phyloP scores from a whole-genome alignment of 92 coral and sea anemone genomes.

The Phenganax marumi region DNA sequence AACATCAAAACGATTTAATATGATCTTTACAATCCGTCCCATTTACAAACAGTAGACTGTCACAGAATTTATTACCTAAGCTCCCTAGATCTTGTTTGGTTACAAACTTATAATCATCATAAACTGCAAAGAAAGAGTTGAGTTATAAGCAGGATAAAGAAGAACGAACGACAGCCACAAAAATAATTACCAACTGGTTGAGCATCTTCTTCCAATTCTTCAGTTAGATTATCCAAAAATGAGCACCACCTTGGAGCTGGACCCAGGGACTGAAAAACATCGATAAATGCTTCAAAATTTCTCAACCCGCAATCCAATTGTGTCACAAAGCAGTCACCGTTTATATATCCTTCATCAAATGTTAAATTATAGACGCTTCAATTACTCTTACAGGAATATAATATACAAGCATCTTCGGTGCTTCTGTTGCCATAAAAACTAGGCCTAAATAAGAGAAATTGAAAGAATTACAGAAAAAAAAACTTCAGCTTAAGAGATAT shows the following conservation, averaged over 20 bases:
- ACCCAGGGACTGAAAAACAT: slow-evolving; percentile 71
- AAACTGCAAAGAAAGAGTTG: slow-evolving; percentile 57
- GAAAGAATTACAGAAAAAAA: background rate
- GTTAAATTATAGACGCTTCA: too few relatives aligned
- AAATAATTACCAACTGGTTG: slow-evolving; percentile 76
- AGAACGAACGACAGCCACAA: background rate
- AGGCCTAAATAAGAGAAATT: slow-evolving; percentile 57
- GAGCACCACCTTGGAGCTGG: slow-evolving; percentile 99
- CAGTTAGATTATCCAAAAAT: slow-evolving; percentile 90
- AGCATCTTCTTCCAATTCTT: slow-evolving; percentile 91
- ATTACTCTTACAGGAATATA: slow-evolving; percentile 79
- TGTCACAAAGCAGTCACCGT: too few relatives aligned
- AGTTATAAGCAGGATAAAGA: background rate
- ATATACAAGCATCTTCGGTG: slow-evolving; percentile 89
- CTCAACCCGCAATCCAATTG: background rate
- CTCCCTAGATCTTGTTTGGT: slow-evolving; percentile 84
- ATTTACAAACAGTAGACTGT: background rate
- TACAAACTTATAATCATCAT: slow-evolving; percentile 98
- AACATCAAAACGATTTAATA: background rate
- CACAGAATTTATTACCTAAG: slow-evolving; percentile 59
- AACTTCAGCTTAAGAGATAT: background rate
- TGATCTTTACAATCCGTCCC: background rate
- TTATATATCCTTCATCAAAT: background rate
- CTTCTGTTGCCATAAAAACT: slow-evolving; percentile 92
- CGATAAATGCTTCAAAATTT: background rate